Conservation (phyloP, 2,113 vertebrate genomes). For the Dinomys branickii region DNA sequence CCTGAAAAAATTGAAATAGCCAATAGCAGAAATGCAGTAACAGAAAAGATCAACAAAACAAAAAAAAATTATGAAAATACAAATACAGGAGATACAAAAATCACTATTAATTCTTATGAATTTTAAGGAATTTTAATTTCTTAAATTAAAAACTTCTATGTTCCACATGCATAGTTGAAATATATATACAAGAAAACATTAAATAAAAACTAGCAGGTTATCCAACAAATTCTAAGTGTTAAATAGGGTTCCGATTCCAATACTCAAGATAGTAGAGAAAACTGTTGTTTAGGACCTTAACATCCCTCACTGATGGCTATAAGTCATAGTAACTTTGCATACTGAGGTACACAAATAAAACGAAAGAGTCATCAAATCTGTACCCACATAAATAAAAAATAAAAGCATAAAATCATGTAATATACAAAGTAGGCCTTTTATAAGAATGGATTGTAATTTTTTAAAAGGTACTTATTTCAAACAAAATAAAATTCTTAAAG, state of each 20-base stretch:
- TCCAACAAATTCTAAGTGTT: background rate
- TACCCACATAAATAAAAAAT: background rate
- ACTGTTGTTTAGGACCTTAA: background rate
- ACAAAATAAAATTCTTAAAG: background rate
- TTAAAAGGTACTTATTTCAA: background rate
- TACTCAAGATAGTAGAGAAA: background rate
- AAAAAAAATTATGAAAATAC: background rate
- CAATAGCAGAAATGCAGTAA: background rate
- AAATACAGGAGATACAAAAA: background rate
- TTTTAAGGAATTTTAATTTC: background rate
- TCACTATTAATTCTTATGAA: background rate
- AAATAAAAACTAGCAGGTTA: slow-evolving; percentile 18
- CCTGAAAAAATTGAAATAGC: background rate
- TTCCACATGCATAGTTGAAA: background rate
- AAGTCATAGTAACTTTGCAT: background rate
- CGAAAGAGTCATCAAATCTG: background rate
- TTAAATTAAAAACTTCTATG: background rate
- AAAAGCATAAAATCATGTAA: background rate
- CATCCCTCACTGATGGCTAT: too few relatives aligned
- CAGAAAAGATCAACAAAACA: background rate
- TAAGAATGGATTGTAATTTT: background rate
- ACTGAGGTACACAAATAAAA: background rate
- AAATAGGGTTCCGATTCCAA: background rate
- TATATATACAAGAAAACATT: background rate
- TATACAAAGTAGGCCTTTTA: background rate